phyloP scores from a whole-genome alignment of 23 tunicate species.

The Corella eumyota region DNA sequence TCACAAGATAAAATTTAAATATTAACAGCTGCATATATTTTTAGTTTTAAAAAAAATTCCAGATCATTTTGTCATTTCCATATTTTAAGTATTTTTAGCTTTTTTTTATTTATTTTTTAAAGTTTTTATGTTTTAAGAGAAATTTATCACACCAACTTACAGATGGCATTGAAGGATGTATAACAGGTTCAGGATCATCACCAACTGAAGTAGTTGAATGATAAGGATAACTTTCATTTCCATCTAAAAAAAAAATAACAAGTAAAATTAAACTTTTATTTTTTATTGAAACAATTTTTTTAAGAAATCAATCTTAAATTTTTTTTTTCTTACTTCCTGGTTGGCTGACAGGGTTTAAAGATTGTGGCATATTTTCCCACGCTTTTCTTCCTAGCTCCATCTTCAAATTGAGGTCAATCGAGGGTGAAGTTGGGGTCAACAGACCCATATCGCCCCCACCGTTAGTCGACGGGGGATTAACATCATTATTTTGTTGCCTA shows the following conservation, averaged over 20 bases:
- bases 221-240: constrained; percentile 11
- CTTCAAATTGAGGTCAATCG: constrained; percentile 62
- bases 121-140: no score
- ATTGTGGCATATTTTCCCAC: constrained; percentile 62
- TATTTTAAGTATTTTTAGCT: no score
- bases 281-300: neutral
- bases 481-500: constrained; percentile 12
- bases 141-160: no score
- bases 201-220: constrained; percentile 1
- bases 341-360: constrained; percentile 7
- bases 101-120: no score
- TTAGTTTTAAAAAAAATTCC: no score
- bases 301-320: neutral
- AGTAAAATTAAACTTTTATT: no score
- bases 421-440: constrained; percentile 67
- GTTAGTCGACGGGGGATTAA: constrained; percentile 13
- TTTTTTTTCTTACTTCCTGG: constrained; percentile 7
- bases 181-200: neutral
- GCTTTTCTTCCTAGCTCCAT: constrained; percentile 86
- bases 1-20: no score
- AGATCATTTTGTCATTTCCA: no score
- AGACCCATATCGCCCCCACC: constrained; percentile 46
- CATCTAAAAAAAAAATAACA: no score
- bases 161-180: constrained; percentile 3
- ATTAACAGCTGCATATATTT: no score